Evolutionary conservation across 92 coral and sea anemone genomes (phyloP), one percentile per base, ranked within the genome.

Genomic region (Siderastrea radians): DNA sequence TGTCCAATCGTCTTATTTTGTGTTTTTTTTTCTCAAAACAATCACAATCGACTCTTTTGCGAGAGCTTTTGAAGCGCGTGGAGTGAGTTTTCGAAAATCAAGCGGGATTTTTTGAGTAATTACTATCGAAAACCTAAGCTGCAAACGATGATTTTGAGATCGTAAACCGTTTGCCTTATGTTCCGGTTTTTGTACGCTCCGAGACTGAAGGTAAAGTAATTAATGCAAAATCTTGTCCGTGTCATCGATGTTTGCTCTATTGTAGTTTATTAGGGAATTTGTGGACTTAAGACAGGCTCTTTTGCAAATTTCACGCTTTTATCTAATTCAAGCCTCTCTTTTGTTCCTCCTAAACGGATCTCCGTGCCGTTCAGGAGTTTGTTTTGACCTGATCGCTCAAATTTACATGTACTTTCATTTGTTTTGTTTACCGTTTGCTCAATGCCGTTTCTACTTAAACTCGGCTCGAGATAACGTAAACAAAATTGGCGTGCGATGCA

Each of bases 171-270:
- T 70, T 46, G 8, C 14, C 6, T 19, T 9, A 51, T 74, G 78
- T 53, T 52, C 11, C 78, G 78, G 46, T 74, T 74, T 74, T 17
- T 58, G 53, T 57, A 47, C 86, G 47, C 57, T 55, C 26, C 86
- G 53, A 54, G 17, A 57, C 57, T 7, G 2, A 61, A 63, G 87
- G 79, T 83, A 74, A 59, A 73, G 87, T 84, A 14, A 58, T 73
- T 73, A 59, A 13, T 73, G 50, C 63, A 12, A 52, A 49, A 15
- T 58, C 11, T 7, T 47, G 9, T 48, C 50, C 16, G 73, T 61
- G 78, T 58, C 59, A 48, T 16, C 53, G 62, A 26, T 69, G 19
- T 74, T 61, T 64, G 62, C 52, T 73, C 72, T 51, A 6, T 61
- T n/a, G 64, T 46, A 49, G 73, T 61, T 72, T 74, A 83, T 60